These are phyloP conservation scores for Laupala kohalensis DNA, from an alignment of 1,140 invertebrate species.

Conservation along the genomic window DNA sequence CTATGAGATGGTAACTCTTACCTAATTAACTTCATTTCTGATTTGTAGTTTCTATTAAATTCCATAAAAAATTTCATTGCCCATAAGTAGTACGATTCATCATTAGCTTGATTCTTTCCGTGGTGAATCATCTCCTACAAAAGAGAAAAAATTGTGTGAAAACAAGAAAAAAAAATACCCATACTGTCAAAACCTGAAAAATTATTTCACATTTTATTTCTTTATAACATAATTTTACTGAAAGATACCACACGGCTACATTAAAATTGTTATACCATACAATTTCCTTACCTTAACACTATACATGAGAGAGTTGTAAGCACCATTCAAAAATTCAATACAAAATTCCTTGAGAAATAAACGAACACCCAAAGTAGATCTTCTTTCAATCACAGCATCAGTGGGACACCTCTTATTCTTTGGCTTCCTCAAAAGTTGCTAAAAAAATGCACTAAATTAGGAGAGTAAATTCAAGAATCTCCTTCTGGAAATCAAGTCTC, in stretches of 20 bases:
- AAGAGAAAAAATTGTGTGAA: slow-evolving; percentile 4
- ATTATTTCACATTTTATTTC: not conserved
- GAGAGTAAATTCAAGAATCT: not conserved
- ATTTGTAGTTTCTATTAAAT: slow-evolving; percentile 77
- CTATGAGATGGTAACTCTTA: slow-evolving; percentile 30
- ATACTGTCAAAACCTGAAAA: not conserved
- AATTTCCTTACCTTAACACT: slow-evolving; percentile 44
- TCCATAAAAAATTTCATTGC: slow-evolving; percentile 93
- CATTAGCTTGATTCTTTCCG: slow-evolving; percentile 49
- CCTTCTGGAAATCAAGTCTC: too few species aligned
- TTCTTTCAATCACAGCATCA: slow-evolving; percentile 40
- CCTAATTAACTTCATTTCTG: slow-evolving; percentile 80
- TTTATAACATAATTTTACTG: too few species aligned
- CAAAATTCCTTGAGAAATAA: slow-evolving; percentile 90
- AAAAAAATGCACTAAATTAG: slow-evolving; percentile 1
- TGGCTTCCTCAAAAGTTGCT: slow-evolving; percentile 35
- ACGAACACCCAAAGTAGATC: slow-evolving; percentile 66
- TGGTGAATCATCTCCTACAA: slow-evolving; percentile 40
- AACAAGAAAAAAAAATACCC: not conserved
- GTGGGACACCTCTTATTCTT: slow-evolving; percentile 50
- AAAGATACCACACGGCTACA: too few species aligned
- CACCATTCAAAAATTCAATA: slow-evolving; percentile 77
- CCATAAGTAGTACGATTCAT: slow-evolving; percentile 91
- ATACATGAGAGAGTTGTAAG: slow-evolving; percentile 85
- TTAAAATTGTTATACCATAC: not conserved